Evolutionary conservation across 2,113 vertebrate species (phyloP).

Genomic region (Tragelaphus buxtoni): DNA sequence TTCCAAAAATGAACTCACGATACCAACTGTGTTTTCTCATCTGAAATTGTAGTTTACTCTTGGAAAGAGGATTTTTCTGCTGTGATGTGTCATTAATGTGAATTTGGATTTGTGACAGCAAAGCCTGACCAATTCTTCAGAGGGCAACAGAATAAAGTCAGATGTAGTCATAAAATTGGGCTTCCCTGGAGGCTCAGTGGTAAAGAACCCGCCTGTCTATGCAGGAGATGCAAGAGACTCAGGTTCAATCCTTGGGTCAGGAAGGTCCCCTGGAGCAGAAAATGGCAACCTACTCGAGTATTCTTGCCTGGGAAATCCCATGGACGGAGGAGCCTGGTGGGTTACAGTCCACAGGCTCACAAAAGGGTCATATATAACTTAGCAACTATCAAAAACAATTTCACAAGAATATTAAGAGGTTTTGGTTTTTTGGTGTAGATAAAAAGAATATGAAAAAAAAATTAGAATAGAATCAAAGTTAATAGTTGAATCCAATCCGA

Average conservation of each 20-base stretch:
- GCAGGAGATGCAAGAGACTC: not conserved
- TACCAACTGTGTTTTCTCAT: not conserved
- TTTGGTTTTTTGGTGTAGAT: not conserved
- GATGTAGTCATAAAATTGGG: not conserved
- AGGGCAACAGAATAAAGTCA: not conserved
- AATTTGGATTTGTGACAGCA: not conserved
- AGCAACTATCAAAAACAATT: not conserved
- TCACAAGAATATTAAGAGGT: not conserved
- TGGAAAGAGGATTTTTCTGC: not conserved
- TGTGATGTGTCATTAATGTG: no score
- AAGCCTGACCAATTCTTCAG: not conserved
- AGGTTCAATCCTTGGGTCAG: not conserved
- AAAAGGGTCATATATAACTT: not conserved
- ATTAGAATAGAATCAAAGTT: not conserved
- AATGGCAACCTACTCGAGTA: not conserved
- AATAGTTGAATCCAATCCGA: not conserved
- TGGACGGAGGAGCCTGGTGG: not conserved
- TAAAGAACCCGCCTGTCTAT: not conserved
- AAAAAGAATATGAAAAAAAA: not conserved
- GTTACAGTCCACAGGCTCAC: not conserved
- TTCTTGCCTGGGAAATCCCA: not conserved
- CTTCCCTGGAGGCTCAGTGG: not conserved
- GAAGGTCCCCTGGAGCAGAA: not conserved
- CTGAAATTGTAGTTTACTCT: not conserved
- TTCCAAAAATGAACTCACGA: not conserved